Base-by-base conservation (phyloP, 2,888 invertebrate species). In the Eupithecia exiguata region DNA sequence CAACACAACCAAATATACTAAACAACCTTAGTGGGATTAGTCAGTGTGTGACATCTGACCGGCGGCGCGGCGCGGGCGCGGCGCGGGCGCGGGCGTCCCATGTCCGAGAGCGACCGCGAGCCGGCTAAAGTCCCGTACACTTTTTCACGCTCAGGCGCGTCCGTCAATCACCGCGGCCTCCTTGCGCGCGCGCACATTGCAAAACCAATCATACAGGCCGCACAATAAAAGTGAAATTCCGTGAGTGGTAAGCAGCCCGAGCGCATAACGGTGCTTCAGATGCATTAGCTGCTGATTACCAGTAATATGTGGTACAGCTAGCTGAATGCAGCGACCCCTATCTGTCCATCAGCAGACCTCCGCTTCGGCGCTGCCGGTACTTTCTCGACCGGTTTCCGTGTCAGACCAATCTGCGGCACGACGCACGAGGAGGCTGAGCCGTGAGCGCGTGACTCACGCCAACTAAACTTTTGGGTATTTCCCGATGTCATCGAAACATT, bases 41-140 rank as follows among this genome's bases (percentile, higher is more conserved):
- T 53, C n/a, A 10, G n/a, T n/a, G 10, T n/a, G n/a, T 21, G 21
- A 10, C 53, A 21, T n/a, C 53, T 21, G 53, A 53, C 53, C 53
- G n/a, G 12, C 12, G 40, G 12, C 2, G 12, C 10, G 40, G 40
- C 14, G 40, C 0, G 2, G 30, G 30, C 30, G 4, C 21, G n/a
- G 49, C 18, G 10, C 21, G 9, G 1, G n/a, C 49, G 7, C 49
- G 4, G 40, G 14, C 40, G 40, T 40, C 40, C 40, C 14, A 4
- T 12, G 53, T 3, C 21, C 72, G 61, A 74, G 75, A 74, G 80
- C 77, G 72, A 73, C 77, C 79, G 71, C 74, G 72, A 75, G 71
- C 70, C 49, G 49, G 76, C 79, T 81, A 85, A 86, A 86, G 87
- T 85, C 84, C 86, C 88, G 88, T 87, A 84, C 81, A 87, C 88